Base-by-base conservation (phyloP, 2,113 vertebrate species). In the Lota lota region DNA sequence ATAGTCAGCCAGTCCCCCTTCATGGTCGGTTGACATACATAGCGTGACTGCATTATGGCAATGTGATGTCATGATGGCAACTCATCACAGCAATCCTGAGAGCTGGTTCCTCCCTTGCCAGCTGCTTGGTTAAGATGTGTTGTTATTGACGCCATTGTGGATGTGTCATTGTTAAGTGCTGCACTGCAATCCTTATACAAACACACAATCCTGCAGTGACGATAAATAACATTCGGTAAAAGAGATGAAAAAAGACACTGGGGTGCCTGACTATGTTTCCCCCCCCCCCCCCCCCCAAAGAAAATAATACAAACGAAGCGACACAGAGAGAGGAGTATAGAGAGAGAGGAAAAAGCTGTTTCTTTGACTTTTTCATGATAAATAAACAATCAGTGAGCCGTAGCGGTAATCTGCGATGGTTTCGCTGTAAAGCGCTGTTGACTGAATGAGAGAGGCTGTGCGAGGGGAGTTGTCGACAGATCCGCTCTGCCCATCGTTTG, bases 21-120 rank as follows among this genome's bases (percentile, higher is more conserved):
- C 36, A 59, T 65, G 67, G 18, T 28, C 57, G 22, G n/a, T 40
- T 64, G 62, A 70, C 68, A 62, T 60, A 58, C 50, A 70, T n/a
- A 56, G 57, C 47, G 14, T 61, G 56, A 72, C 22, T 63, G 53
- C 47, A 24, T 18, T 8, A 47, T 51, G 22, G 59, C 59, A 5
- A 22, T 54, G 36, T 33, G 33, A 19, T 62, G 17, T 6, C 0
- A 60, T 58, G 20, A 54, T 10, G 18, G 17, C 12, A 20, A 24
- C 70, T 66, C 58, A 22, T 18, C 47, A 65, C 22, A 15, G 53
- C 54, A 65, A 56, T 20, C 28, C 33, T 36, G 21, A 63, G 61
- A 56, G 17, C 18, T 50, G 17, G 24, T 58, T 33, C 19, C 40
- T 16, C 17, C 17, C 18, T 20, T 19, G 28, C 63, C 59, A 24